Evolutionary conservation across 2,113 vertebrate genomes (phyloP).

Genomic region (Oreochromis spilurus): DNA sequence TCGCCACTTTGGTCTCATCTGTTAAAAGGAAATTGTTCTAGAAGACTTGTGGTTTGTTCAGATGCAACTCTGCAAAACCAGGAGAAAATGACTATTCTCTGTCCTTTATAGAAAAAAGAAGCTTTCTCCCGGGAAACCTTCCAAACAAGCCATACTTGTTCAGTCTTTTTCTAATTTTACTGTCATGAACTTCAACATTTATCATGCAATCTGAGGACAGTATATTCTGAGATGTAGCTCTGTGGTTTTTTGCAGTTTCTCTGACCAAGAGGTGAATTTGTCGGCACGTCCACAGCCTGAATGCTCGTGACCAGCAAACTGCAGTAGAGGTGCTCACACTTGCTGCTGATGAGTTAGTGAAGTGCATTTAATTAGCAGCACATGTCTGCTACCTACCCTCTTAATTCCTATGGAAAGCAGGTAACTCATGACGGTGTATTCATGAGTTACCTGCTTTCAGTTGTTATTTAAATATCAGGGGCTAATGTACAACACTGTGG

Average conservation of each 20-base stretch:
- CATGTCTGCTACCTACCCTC: background rate
- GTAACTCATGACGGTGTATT: background rate
- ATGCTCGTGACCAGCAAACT: background rate
- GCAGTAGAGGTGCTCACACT: background rate
- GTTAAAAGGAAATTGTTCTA: background rate
- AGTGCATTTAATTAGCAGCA: background rate
- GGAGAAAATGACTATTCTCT: background rate
- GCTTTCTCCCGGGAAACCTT: background rate
- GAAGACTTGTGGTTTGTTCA: background rate
- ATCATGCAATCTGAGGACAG: background rate
- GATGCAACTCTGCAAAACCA: background rate
- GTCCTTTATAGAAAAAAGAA: background rate
- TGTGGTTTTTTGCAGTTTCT: background rate
- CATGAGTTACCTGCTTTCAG: background rate
- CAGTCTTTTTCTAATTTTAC: background rate
- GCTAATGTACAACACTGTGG: background rate
- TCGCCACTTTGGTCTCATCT: background rate
- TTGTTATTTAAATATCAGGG: background rate
- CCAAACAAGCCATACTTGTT: background rate
- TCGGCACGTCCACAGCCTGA: background rate
- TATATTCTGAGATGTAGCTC: background rate
- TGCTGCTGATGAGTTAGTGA: background rate
- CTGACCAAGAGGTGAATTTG: background rate
- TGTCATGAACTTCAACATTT: background rate
- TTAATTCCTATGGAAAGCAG: background rate